Conservation (phyloP, 2,888 invertebrate genomes). For the Bombylius major region DNA sequence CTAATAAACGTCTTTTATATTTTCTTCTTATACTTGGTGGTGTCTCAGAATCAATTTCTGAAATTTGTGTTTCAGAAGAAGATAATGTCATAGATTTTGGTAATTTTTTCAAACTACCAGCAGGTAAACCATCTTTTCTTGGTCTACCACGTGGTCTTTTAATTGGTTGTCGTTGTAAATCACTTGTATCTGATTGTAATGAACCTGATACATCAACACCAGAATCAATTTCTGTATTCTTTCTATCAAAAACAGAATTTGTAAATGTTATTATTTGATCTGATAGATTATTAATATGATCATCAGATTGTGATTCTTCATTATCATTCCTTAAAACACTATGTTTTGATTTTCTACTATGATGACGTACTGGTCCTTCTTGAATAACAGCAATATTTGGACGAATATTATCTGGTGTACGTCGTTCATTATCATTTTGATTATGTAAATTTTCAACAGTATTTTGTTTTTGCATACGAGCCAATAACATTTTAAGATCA, state of each 20-base stretch:
- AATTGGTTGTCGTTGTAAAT: slow-evolving; percentile 5
- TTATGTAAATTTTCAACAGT: not conserved
- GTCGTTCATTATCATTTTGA: not conserved
- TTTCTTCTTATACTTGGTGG: not conserved
- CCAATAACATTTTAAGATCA: not conserved
- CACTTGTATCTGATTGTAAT: slow-evolving; percentile 2
- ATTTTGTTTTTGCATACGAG: not conserved
- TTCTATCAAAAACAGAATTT: slow-evolving; percentile 6
- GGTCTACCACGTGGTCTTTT: slow-evolving; percentile 14
- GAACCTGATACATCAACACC: slow-evolving; percentile 13
- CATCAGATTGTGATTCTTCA: slow-evolving; percentile 38
- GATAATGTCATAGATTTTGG: slow-evolving; percentile 24
- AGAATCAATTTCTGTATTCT: slow-evolving; percentile 8
- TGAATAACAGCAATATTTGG: slow-evolving; percentile 38
- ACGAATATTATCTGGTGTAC: slow-evolving; percentile 26
- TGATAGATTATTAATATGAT: slow-evolving; percentile 27
- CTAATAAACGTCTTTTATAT: not conserved
- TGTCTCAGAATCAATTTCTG: not conserved
- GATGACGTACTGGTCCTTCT: slow-evolving; percentile 21
- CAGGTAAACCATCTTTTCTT: slow-evolving; percentile 10
- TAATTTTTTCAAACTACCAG: slow-evolving; percentile 15
- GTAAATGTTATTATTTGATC: slow-evolving; percentile 11
- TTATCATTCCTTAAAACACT: slow-evolving; percentile 19
- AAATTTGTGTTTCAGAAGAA: not conserved
- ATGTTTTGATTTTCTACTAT: slow-evolving; percentile 6